phyloP scores from a whole-genome alignment of 2,888 invertebrate genomes.

The Orchesella flavescens region DNA sequence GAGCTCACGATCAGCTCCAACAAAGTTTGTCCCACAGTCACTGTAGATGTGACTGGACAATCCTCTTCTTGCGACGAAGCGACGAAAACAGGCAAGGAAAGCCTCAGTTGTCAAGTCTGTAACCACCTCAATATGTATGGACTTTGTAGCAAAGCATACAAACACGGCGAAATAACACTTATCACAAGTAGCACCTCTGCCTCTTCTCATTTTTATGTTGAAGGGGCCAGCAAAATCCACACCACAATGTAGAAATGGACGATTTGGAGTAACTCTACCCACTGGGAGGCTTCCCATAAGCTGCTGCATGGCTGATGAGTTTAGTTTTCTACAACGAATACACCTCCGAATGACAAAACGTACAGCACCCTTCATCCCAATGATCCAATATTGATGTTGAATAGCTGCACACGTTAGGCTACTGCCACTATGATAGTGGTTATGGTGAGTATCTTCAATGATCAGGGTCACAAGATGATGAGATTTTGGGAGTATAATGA shows the following conservation, averaged over 20 bases:
- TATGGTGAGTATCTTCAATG: conserved; percentile 9
- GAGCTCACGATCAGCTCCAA: conserved; percentile 21
- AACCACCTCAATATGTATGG: conserved; percentile 15
- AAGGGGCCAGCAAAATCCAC: conserved; percentile 48
- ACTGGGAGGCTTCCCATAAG: not conserved
- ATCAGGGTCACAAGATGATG: not conserved
- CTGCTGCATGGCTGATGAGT: not conserved
- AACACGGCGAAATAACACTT: conserved; percentile 27
- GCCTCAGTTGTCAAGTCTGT: not conserved
- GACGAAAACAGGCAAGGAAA: conserved; percentile 47
- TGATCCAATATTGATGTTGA: conserved; percentile 19
- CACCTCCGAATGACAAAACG: not conserved
- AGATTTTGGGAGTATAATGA: not conserved
- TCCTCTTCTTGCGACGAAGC: not conserved
- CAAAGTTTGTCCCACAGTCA: conserved; percentile 35
- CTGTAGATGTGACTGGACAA: not conserved
- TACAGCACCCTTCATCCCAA: not conserved
- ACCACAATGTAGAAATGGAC: not conserved
- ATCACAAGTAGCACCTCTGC: not conserved
- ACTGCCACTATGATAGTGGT: conserved; percentile 9
- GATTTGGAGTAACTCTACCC: not conserved
- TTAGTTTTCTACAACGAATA: not conserved
- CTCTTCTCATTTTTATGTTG: not conserved
- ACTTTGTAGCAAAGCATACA: conserved; percentile 15
- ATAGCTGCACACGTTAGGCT: not conserved